Evolutionary conservation across 1,140 invertebrate genomes (phyloP).

Genomic region (Tachypleus tridentatus): DNA sequence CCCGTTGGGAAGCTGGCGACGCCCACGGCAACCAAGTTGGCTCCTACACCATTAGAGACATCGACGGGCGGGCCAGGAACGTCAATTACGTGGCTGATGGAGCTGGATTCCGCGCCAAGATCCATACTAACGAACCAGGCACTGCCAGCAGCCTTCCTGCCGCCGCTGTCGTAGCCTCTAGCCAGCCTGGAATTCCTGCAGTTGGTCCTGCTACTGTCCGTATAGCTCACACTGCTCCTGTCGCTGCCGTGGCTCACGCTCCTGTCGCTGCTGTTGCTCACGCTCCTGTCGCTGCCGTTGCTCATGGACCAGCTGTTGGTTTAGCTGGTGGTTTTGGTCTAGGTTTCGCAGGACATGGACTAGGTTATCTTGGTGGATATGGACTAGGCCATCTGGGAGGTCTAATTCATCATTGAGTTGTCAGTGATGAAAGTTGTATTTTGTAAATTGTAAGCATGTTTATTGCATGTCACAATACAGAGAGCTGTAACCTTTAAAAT

Average conservation of each 20-base stretch:
- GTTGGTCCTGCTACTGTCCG: background rate
- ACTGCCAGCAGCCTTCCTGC: background rate
- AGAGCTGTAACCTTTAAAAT: no score
- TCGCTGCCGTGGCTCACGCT: background rate
- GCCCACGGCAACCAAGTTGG: background rate
- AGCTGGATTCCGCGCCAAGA: background rate
- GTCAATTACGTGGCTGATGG: conserved; percentile 18
- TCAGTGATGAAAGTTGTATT: no score
- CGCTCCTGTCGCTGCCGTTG: background rate
- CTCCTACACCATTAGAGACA: conserved; percentile 39
- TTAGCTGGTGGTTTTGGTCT: no score
- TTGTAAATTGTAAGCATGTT: no score
- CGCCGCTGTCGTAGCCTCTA: background rate
- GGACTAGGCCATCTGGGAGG: no score
- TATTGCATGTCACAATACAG: no score
- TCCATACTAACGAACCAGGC: conserved; percentile 2
- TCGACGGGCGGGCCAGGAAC: conserved; percentile 55
- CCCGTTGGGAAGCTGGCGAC: background rate
- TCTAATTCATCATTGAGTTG: no score
- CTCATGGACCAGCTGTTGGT: no score
- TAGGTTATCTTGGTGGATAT: no score
- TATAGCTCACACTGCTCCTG: background rate
- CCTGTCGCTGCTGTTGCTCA: no score
- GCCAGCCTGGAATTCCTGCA: background rate
- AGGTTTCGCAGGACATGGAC: no score